phyloP scores from a whole-genome alignment of 92 coral and sea anemone species.

The Porites rus region DNA sequence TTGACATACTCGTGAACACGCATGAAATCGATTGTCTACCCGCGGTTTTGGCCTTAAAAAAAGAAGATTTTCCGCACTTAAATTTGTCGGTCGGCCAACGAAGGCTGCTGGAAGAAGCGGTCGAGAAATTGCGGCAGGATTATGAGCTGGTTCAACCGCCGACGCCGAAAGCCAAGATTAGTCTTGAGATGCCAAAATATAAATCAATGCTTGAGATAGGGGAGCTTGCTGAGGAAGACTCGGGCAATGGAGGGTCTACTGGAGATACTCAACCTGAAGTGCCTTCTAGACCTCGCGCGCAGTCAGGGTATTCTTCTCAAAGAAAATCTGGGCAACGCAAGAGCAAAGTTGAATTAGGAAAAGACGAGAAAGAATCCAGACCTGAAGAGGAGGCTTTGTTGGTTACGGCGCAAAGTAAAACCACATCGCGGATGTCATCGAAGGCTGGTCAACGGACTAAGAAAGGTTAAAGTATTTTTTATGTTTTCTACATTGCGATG shows the following conservation, averaged over 20 bases:
- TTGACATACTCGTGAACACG: slow-evolving; percentile 79
- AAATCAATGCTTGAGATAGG: slow-evolving; percentile 82
- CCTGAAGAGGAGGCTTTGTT: slow-evolving; percentile 35
- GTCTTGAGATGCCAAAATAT: slow-evolving; percentile 89
- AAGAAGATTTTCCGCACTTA: slow-evolving; percentile 77
- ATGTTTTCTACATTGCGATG: neutral
- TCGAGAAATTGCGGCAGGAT: slow-evolving; percentile 89
- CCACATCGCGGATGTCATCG: slow-evolving; percentile 1
- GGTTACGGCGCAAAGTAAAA: slow-evolving; percentile 5
- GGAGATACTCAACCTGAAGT: slow-evolving; percentile 9
- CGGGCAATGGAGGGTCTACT: slow-evolving; percentile 23
- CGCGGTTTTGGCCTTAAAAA: slow-evolving; percentile 88
- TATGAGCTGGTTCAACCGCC: slow-evolving; percentile 87
- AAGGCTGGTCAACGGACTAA: neutral
- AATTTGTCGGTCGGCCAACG: slow-evolving; percentile 95
- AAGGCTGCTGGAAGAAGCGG: slow-evolving; percentile 95
- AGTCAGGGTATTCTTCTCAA: neutral
- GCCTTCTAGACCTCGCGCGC: neutral
- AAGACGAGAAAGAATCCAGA: slow-evolving; percentile 6
- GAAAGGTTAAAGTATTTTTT: slow-evolving; percentile 24
- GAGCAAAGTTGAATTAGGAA: slow-evolving; percentile 1
- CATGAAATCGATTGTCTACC: slow-evolving; percentile 95
- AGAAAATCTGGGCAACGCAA: neutral
- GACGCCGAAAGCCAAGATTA: slow-evolving; percentile 89
- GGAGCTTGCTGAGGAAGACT: slow-evolving; percentile 53